These are phyloP conservation scores for Scaptomyza tumidula DNA, from an alignment of 2,888 invertebrate genomes.

Conservation along the genomic window DNA sequence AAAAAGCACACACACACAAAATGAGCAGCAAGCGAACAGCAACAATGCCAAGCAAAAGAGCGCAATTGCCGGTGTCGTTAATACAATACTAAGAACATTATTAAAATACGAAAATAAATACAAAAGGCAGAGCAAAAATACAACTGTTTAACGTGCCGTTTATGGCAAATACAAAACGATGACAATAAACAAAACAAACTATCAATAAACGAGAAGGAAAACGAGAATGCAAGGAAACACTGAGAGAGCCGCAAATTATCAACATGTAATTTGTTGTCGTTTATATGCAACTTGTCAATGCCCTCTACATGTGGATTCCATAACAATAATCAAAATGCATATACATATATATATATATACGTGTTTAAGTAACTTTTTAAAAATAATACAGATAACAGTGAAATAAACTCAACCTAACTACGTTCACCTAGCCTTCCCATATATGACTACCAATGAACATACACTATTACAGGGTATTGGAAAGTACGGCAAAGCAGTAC, in stretches of 20 bases:
- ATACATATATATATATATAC: too few relatives aligned
- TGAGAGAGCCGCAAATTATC: neutral
- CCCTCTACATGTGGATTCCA: neutral
- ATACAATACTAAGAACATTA: too few relatives aligned
- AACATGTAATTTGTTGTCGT: too few relatives aligned
- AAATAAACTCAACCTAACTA: neutral
- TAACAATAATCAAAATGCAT: too few relatives aligned
- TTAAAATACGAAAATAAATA: neutral
- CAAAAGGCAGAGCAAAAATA: neutral
- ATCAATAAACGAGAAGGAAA: conserved; percentile 11
- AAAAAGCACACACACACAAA: neutral
- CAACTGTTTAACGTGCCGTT: conserved; percentile 6
- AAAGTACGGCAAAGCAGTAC: neutral
- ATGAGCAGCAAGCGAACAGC: neutral
- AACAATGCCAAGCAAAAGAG: neutral
- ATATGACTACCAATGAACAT: neutral
- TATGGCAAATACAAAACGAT: conserved; percentile 21
- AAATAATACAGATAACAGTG: neutral
- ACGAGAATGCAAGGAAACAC: neutral
- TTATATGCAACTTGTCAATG: neutral
- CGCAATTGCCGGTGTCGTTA: conserved; percentile 11
- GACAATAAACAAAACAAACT: conserved; percentile 30
- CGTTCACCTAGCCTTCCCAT: neutral
- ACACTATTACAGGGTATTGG: neutral
- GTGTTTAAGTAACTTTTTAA: too few relatives aligned